These are phyloP conservation scores for Ornithoptera alexandrae DNA, from an alignment of 2,888 invertebrate species.

Conservation along the genomic window DNA sequence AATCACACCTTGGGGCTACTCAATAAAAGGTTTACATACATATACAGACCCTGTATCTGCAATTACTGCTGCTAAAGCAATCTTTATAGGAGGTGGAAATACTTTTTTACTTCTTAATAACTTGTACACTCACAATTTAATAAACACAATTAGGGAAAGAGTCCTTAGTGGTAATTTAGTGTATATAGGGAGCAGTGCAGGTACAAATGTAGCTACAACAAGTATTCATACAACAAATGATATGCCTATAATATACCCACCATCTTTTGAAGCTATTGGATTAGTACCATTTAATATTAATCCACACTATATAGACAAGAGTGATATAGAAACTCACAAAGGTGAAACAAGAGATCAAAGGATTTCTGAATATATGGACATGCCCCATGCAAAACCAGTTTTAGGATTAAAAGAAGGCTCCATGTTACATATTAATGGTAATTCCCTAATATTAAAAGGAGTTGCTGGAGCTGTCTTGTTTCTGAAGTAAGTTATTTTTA, in stretches of 20 bases:
- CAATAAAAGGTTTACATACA: slow-evolving; percentile 84
- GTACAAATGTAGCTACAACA: slow-evolving; percentile 89
- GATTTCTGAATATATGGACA: slow-evolving; percentile 83
- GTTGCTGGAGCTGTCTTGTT: slow-evolving; percentile 83
- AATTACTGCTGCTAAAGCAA: slow-evolving; percentile 82
- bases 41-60: slow-evolving; percentile 77
- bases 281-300: slow-evolving; percentile 92
- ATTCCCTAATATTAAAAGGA: slow-evolving; percentile 81
- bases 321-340: slow-evolving; percentile 82
- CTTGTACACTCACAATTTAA: slow-evolving; percentile 83
- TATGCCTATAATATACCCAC: slow-evolving; percentile 91
- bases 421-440: slow-evolving; percentile 81
- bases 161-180: slow-evolving; percentile 83
- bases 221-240: slow-evolving; percentile 92
- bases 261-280: slow-evolving; percentile 84
- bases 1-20: slow-evolving; percentile 83
- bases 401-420: slow-evolving; percentile 87
- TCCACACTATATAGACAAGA: slow-evolving; percentile 88
- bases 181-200: slow-evolving; percentile 90
- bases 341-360: slow-evolving; percentile 90
- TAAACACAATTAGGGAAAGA: slow-evolving; percentile 81
- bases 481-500: slow-evolving; percentile 73
- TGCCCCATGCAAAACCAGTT: slow-evolving; percentile 80
- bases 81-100: slow-evolving; percentile 91
- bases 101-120: slow-evolving; percentile 86